A percentile compares a stretch with the other conserved stretches of the same genome.
Conservation (phyloP, 30 jellyfish, hydroid and myxozoan species). For the Calvadosia cruxmelitensis region DNA sequence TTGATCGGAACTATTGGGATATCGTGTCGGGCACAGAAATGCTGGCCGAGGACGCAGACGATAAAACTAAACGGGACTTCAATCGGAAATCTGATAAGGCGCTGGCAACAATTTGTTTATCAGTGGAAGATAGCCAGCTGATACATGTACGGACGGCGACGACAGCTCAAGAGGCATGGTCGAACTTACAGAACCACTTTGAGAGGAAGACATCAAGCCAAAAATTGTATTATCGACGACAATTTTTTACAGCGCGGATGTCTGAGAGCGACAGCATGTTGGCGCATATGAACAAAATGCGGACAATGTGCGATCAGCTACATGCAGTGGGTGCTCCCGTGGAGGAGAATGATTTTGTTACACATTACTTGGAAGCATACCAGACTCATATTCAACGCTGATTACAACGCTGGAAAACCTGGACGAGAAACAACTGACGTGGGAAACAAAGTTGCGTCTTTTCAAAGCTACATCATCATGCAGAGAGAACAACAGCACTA, state of each 20-base stretch:
- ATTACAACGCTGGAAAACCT: too few species aligned
- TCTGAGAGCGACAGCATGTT: conserved; percentile 16
- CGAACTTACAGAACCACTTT: conserved; percentile 20
- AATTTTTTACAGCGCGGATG: conserved; percentile 26
- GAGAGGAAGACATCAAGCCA: conserved; percentile 10
- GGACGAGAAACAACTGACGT: too few species aligned
- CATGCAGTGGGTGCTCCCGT: conserved; percentile 30
- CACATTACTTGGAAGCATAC: conserved; percentile 17
- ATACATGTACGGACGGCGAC: conserved; percentile 28
- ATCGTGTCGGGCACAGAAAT: conserved; percentile 29
- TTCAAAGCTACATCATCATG: too few species aligned
- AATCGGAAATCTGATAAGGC: conserved; percentile 17
- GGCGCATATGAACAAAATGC: conserved; percentile 13
- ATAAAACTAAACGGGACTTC: conserved; percentile 6
- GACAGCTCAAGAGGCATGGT: conserved; percentile 31
- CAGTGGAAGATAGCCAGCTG: conserved; percentile 15
- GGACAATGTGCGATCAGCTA: conserved; percentile 18
- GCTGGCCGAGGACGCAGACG: conserved; percentile 8
- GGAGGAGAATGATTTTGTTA: conserved; percentile 19
- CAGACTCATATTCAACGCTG: too few species aligned
- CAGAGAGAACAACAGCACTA: too few species aligned
- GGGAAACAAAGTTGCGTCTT: too few species aligned
- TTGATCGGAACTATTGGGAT: conserved; percentile 31
- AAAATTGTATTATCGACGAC: conserved; percentile 15
- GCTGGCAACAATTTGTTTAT: conserved; percentile 20